Evolutionary conservation across 2,113 vertebrate genomes (phyloP).

Genomic region (Pachyramphus minor): DNA sequence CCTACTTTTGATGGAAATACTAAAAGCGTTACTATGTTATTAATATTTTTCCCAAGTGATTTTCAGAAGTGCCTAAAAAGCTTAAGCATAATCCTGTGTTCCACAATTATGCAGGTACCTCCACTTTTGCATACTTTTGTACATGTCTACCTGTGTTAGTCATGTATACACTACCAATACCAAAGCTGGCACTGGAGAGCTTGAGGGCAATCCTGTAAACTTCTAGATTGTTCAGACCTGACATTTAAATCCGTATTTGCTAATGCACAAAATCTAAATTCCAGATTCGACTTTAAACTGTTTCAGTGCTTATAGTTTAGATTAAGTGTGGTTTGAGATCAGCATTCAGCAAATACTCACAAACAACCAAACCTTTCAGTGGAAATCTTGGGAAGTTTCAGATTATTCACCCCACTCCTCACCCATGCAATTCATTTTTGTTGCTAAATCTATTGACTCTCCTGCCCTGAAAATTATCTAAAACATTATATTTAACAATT

Average conservation of each 20-base stretch:
- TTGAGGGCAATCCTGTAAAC: neutral
- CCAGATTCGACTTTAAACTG: neutral
- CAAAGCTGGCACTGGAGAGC: neutral
- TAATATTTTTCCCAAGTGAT: neutral
- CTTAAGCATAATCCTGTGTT: neutral
- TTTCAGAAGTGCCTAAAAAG: neutral
- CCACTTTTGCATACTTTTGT: neutral
- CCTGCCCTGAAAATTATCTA: neutral
- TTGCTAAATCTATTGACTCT: neutral
- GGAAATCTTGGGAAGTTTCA: neutral
- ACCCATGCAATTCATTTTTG: neutral
- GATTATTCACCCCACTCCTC: neutral
- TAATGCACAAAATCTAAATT: neutral
- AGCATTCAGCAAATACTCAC: neutral
- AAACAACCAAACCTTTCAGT: neutral
- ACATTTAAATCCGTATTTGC: neutral
- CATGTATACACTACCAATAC: neutral
- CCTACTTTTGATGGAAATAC: neutral
- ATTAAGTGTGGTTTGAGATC: neutral
- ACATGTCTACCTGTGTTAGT: neutral
- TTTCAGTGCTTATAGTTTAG: neutral
- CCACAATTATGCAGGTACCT: neutral
- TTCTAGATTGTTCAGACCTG: neutral
- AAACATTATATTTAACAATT: neutral
- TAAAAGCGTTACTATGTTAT: neutral